Evolutionary conservation across 2,113 vertebrate species (phyloP), one percentile per base, ranked within the genome.

Genomic region (Aphyosemion australe): DNA sequence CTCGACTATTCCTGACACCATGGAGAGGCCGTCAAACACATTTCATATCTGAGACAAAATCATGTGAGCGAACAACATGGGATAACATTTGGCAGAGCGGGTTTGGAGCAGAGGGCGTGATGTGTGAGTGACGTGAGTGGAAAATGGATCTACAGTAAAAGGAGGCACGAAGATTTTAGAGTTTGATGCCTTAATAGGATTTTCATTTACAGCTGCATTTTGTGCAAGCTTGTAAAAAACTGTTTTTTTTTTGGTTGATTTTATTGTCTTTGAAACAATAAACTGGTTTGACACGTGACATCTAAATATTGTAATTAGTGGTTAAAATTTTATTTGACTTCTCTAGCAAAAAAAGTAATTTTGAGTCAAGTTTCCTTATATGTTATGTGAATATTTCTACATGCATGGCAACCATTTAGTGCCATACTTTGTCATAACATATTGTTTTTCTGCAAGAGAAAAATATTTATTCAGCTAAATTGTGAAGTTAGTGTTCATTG

Each of bases 1-100:
- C 82, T 26, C 1, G 67, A 83, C 84, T 89, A 90, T 89, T 89
- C 78, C 78, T 88, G 85, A 86, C 76, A 61, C 61, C 46, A 53
- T 71, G 51, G 48, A 80, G 69, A 48, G 71, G 58, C 78, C 78
- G 72, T 74, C 54, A 75, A 69, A 78, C 62, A 53, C 82, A 83
- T 83, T 74, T 82, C 72, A 68, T 78, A 79, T 87, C 66, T 74
- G 65, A 84, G 56, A 65, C 12, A 10, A 76, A 74, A 70, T 79
- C 53, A 77, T 61, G 65, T 69, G 80, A 79, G 32, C 54, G 20
- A 69, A 65, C 26, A 26, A 26, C 26, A 26, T 26, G 26, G 26
- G 26, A 26, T 26, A 4, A 26, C 55, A 68, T 71, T 57, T 53
- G 53, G 41, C 32, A 31, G 50, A 19, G 42, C 3, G 12, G 1